Base-by-base conservation (phyloP, 2,797 vertebrate species). In the Erithacus rubecula region DNA sequence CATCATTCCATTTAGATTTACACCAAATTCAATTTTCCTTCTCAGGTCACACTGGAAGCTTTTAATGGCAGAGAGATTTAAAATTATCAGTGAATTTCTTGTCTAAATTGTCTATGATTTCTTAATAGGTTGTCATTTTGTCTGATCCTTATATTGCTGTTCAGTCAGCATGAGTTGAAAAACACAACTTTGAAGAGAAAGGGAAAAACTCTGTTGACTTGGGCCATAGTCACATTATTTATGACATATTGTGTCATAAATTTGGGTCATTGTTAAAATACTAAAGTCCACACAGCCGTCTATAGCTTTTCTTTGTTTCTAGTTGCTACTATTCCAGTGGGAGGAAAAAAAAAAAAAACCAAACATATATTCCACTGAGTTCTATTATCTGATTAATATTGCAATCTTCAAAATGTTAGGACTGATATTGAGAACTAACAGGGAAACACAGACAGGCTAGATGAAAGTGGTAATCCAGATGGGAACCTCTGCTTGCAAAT, bases 201-300 rank as follows among this genome's bases (percentile, higher is more conserved):
- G 16, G 22, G 6, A 41, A 46, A 67, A 75, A 37, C 46, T 34
- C 8, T 72, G 10, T n/a, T 64, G 36, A 51, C 14, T 22, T 72
- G 27, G 29, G 5, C 29, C 44, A 32, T 24, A 43, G 8, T 37
- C 70, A 36, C 6, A 23, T 47, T 67, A 47, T 34, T 71, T 91
- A n/a, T n/a, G n/a, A n/a, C n/a, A n/a, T n/a, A n/a, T 27, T 68
- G 5, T 59, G 4, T 18, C 27, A 59, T 22, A 72, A 83, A 63
- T 9, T 6, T 16, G 51, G 6, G 5, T 1, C 6, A 41, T n/a
- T 36, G 7, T 15, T 70, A 36, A 30, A 58, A 71, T 30, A 14
- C 9, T 83, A 4, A 37, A 13, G 5, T 8, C 32, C 8, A 46
- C 7, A 22, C 1, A 12, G 1, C 9, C 6, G 17, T 12, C 18